phyloP scores from a whole-genome alignment of 2,113 vertebrate species.

The Antigone vipio region DNA sequence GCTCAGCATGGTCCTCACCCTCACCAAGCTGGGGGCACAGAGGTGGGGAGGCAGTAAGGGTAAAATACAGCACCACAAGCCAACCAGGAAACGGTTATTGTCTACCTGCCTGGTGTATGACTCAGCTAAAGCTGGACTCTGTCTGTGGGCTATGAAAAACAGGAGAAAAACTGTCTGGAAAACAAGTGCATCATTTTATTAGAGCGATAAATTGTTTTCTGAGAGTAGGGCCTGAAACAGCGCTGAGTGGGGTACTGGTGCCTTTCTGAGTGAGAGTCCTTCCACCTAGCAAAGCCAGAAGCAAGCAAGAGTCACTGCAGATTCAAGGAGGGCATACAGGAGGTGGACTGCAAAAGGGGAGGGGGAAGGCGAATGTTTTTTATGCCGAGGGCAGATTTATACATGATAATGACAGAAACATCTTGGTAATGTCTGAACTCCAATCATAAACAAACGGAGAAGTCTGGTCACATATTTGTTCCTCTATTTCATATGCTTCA shows the following conservation, averaged over 20 bases:
- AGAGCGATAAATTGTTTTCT: neutral
- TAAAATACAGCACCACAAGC: neutral
- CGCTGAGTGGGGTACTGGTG: neutral
- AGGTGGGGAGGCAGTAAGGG: neutral
- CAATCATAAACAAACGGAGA: neutral
- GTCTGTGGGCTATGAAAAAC: neutral
- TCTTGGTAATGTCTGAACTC: neutral
- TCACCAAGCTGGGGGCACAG: neutral
- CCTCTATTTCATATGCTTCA: neutral
- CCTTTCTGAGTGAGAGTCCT: neutral
- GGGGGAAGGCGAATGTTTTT: neutral
- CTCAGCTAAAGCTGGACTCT: neutral
- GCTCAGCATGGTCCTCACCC: neutral
- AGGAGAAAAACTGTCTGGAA: neutral
- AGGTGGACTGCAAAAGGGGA: neutral
- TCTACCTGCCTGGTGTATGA: neutral
- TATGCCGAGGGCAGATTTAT: neutral
- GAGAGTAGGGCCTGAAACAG: neutral
- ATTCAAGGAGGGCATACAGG: neutral
- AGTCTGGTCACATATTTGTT: neutral
- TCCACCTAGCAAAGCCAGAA: neutral
- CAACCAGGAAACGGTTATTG: neutral
- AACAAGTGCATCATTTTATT: neutral
- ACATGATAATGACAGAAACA: neutral
- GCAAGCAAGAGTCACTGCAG: neutral